Percentiles rank a stretch among this genome's conserved stretches.
Conservation (phyloP, 2,888 invertebrate genomes). For the Amiota minor region DNA sequence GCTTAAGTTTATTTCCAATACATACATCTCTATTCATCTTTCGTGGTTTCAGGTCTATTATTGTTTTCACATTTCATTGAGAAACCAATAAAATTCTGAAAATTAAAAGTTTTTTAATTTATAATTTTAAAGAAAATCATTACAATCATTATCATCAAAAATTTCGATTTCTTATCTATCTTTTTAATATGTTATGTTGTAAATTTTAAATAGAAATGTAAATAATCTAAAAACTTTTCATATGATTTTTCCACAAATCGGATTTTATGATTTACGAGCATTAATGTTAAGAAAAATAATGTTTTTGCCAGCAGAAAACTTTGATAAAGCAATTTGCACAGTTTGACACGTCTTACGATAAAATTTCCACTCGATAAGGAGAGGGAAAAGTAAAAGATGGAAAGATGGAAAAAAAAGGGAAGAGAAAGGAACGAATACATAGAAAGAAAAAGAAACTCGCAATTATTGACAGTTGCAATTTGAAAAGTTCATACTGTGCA, state of each 20-base stretch:
- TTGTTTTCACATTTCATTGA: too few relatives aligned
- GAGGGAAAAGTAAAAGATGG: constrained; percentile 16
- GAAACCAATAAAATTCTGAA: too few relatives aligned
- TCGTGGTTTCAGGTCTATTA: too few relatives aligned
- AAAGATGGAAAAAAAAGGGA: constrained; percentile 32
- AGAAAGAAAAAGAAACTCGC: constrained; percentile 49
- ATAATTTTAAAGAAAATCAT: too few relatives aligned
- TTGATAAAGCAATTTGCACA: constrained; percentile 47
- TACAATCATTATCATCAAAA: too few relatives aligned
- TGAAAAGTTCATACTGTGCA: constrained; percentile 51
- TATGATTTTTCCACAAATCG: not conserved
- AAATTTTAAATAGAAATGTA: too few relatives aligned
- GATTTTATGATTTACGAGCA: not conserved
- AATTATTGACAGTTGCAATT: constrained; percentile 61
- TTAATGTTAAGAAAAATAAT: constrained; percentile 6
- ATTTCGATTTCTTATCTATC: too few relatives aligned
- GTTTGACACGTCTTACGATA: constrained; percentile 65
- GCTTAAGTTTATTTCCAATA: too few relatives aligned
- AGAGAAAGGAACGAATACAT: constrained; percentile 47
- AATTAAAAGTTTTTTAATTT: too few relatives aligned
- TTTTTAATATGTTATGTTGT: too few relatives aligned
- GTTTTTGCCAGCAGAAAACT: constrained; percentile 1
- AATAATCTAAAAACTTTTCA: too few relatives aligned
- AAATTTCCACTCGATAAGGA: constrained; percentile 38
- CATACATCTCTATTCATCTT: too few relatives aligned